Evolutionary conservation across 2,113 vertebrate species (phyloP).

Genomic region (Lathamus discolor): DNA sequence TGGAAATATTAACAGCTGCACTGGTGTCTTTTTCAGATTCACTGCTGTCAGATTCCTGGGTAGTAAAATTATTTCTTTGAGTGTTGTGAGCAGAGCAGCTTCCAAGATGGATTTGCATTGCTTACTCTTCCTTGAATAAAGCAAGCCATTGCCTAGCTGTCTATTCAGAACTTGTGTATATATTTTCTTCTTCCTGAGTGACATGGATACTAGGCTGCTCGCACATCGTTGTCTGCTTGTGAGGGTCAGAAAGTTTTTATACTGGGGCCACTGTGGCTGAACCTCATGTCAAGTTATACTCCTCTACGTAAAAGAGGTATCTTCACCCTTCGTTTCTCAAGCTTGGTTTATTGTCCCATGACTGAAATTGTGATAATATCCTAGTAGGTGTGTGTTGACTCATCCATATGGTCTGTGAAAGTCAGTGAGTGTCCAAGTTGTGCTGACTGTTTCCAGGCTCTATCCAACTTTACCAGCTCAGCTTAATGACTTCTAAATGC

Average conservation of each 20-base stretch:
- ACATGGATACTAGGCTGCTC: neutral
- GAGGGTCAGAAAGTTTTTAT: neutral
- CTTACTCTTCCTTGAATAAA: fast-evolving
- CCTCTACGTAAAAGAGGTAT: neutral
- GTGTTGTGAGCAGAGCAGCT: neutral
- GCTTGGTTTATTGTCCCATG: neutral
- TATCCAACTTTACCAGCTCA: neutral
- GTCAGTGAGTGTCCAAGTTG: neutral
- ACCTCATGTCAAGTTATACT: neutral
- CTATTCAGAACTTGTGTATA: fast-evolving
- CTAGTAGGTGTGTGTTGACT: neutral
- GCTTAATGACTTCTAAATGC: neutral
- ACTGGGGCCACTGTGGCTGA: neutral
- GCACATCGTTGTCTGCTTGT: fast-evolving
- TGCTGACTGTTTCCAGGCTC: neutral
- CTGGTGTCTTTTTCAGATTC: neutral
- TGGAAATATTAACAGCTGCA: neutral
- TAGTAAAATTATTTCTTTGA: neutral
- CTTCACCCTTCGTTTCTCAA: neutral
- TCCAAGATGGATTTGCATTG: neutral
- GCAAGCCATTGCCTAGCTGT: neutral
- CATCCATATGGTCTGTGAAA: neutral
- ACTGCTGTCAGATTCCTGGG: neutral
- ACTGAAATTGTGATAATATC: neutral
- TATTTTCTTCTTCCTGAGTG: neutral